Percentiles rank a stretch among this genome's conserved stretches.
Evolutionary conservation across 2,888 invertebrate genomes (phyloP).

Genomic region (Polyommatus iphigenia): DNA sequence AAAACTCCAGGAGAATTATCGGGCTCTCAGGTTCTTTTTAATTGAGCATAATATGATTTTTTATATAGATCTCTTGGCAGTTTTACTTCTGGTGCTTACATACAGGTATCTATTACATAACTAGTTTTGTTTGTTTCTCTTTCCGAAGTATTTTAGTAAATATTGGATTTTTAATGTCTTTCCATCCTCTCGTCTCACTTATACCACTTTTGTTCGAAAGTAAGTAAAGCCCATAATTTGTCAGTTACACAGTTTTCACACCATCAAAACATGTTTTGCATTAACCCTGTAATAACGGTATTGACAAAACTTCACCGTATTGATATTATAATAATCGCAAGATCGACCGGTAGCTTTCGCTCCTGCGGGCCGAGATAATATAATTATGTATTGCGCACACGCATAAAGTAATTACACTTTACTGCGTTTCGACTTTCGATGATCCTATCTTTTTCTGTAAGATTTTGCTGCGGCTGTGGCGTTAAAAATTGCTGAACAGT

Average conservation of each 20-base stretch:
- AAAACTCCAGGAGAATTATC: too few relatives aligned
- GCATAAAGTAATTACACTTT: conserved; percentile 23
- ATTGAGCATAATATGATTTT: too few relatives aligned
- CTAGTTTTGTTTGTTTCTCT: too few relatives aligned
- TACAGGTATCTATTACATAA: too few relatives aligned
- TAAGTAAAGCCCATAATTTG: background rate
- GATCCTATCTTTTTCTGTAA: conserved; percentile 1
- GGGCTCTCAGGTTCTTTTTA: too few relatives aligned
- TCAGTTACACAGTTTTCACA: background rate
- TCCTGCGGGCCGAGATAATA: conserved; percentile 53
- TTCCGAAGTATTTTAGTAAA: too few relatives aligned
- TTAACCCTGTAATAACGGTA: background rate
- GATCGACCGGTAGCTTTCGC: conserved; percentile 65
- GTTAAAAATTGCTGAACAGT: background rate
- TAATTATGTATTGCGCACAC: conserved; percentile 39
- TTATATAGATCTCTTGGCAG: too few relatives aligned
- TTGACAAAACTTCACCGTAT: conserved; percentile 33
- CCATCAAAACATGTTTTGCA: background rate
- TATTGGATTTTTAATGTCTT: too few relatives aligned
- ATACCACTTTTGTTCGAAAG: too few relatives aligned
- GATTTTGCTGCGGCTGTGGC: background rate
- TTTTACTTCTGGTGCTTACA: too few relatives aligned
- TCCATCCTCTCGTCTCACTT: too few relatives aligned
- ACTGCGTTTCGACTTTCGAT: conserved; percentile 18
- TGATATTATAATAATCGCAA: conserved; percentile 64